phyloP scores from a whole-genome alignment of 1,140 invertebrate genomes.

The Sinella curviseta region DNA sequence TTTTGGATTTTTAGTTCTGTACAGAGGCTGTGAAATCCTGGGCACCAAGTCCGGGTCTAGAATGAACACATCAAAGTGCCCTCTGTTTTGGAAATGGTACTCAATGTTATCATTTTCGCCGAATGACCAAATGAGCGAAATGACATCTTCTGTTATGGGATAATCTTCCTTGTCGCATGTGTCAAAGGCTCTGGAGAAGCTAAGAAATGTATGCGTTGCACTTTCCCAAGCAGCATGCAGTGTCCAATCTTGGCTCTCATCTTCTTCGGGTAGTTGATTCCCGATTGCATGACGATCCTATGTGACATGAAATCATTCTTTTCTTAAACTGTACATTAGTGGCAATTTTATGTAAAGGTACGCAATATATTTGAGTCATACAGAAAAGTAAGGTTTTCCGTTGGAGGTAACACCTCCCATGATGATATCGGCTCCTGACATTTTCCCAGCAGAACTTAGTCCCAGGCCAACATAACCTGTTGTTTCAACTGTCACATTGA shows the following conservation, averaged over 20 bases:
- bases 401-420: neutral
- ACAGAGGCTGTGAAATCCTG: neutral
- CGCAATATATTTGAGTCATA: no score
- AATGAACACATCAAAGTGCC: neutral
- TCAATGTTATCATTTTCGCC: conserved; percentile 25
- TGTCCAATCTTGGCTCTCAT: neutral
- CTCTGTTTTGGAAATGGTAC: conserved; percentile 5
- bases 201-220: conserved; percentile 53
- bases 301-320: neutral
- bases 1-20: conserved; percentile 15
- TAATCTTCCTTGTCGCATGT: conserved; percentile 91
- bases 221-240: neutral
- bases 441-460: neutral
- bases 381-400: conserved; percentile 7
- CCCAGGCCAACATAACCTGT: neutral
- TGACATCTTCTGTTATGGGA: conserved; percentile 64
- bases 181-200: conserved; percentile 79
- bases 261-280: neutral
- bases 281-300: conserved; percentile 5
- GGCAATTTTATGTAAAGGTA: no score
- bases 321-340: no score
- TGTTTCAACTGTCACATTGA: conserved; percentile 8
- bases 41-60: neutral
- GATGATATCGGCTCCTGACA: conserved; percentile 8
- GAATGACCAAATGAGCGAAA: neutral